A percentile compares a stretch with the other conserved stretches of the same genome.
These are phyloP conservation scores for Sipunculus nudus DNA, from an alignment of 2,888 invertebrate genomes.

Conservation along the genomic window DNA sequence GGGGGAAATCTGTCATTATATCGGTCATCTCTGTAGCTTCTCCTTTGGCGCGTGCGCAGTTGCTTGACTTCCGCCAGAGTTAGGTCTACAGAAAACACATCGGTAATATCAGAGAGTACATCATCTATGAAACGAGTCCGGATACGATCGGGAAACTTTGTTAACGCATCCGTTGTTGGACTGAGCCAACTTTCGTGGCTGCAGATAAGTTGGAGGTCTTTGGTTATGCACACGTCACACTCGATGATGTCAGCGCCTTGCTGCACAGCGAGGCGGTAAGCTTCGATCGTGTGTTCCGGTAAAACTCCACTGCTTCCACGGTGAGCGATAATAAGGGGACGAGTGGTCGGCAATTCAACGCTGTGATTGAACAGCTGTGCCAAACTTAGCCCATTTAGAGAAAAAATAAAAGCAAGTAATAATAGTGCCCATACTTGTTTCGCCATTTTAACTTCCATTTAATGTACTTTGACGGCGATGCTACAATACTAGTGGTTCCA, in stretches of 20 bases:
- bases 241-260: slow-evolving; percentile 45
- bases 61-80: slow-evolving; percentile 33
- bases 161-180: slow-evolving; percentile 33
- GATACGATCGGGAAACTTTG: slow-evolving; percentile 17
- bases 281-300: slow-evolving; percentile 42
- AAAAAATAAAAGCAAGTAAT: no score
- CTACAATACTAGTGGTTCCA: no score
- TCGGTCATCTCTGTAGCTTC: slow-evolving; percentile 23
- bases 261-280: slow-evolving; percentile 33
- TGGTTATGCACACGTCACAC: slow-evolving; percentile 38
- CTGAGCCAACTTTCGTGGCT: slow-evolving; percentile 38
- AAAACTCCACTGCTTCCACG: slow-evolving; percentile 37
- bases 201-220: slow-evolving; percentile 34
- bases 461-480: no score
- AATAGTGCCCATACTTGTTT: no score
- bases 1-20: slow-evolving; percentile 27
- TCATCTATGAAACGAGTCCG: no score
- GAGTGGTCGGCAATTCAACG: slow-evolving; percentile 18
- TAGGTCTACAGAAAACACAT: slow-evolving; percentile 41
- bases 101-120: slow-evolving; percentile 23
- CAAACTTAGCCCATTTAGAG: no score
- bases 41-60: slow-evolving; percentile 27
- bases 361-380: slow-evolving; percentile 25
- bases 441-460: no score
- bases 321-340: slow-evolving; percentile 44